phyloP scores from a whole-genome alignment of 2,113 vertebrate genomes.

The Neopipo cinnamomea region DNA sequence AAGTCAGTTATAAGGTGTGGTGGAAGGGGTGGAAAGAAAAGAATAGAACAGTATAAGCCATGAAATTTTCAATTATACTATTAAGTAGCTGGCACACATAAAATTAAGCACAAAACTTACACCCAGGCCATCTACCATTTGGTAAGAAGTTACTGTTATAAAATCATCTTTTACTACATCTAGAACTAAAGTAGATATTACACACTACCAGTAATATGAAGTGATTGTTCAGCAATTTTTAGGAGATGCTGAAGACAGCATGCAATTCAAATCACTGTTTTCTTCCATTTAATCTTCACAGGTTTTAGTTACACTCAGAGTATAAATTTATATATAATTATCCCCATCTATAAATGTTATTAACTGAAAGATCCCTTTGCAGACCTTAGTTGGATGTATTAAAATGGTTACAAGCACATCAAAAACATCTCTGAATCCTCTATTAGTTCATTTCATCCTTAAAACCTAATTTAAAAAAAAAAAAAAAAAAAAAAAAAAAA shows the following conservation, averaged over 20 bases:
- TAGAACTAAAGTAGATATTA: neutral
- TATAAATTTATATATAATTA: neutral
- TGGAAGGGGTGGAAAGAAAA: no score
- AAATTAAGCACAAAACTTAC: neutral
- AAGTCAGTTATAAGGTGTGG: neutral
- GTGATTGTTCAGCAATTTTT: neutral
- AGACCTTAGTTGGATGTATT: neutral
- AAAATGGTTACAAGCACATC: neutral
- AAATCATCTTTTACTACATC: neutral
- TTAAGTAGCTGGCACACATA: neutral
- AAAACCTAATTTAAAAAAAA: neutral
- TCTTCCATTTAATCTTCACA: neutral
- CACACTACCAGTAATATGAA: neutral
- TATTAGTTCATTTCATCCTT: neutral
- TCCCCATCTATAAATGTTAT: neutral
- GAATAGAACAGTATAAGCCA: neutral
- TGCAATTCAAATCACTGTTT: neutral
- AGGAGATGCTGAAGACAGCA: rapidly evolving
- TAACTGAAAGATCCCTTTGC: neutral
- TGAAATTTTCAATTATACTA: neutral
- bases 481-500: no score
- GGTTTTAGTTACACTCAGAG: neutral
- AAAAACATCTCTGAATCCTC: neutral
- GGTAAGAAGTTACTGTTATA: neutral
- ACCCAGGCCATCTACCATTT: neutral